Evolutionary conservation across 2,113 vertebrate species (phyloP).

Genomic region (Poeciliopsis turrubarensis): DNA sequence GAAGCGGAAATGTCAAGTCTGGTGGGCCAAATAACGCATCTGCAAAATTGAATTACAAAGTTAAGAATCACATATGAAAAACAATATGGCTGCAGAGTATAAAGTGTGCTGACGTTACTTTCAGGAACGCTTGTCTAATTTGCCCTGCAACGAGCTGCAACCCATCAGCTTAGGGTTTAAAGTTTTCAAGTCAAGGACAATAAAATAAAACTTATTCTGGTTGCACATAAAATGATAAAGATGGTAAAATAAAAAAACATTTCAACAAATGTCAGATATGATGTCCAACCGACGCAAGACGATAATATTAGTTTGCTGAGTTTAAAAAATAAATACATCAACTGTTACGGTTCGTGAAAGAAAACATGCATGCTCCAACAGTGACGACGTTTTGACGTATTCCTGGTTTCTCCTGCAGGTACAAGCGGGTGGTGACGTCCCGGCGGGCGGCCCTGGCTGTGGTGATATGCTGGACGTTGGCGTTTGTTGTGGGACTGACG

Average conservation of each 20-base stretch:
- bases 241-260: too few species aligned
- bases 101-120: slow-evolving; percentile 6
- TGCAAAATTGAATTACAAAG: background rate
- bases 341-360: background rate
- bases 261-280: too few species aligned
- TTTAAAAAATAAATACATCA: background rate
- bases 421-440: slow-evolving; percentile 90
- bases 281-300: too few species aligned
- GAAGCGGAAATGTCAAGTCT: background rate
- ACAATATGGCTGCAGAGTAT: slow-evolving; percentile 5
- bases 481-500: slow-evolving; percentile 90
- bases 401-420: slow-evolving; percentile 77
- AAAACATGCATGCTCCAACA: background rate
- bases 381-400: slow-evolving; percentile 38
- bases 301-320: too few species aligned
- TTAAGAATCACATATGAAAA: background rate
- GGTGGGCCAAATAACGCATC: slow-evolving; percentile 1
- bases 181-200: background rate
- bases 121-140: background rate
- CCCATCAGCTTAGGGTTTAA: slow-evolving; percentile 17
- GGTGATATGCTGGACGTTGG: slow-evolving; percentile 88
- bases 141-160: background rate
- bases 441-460: slow-evolving; percentile 88
- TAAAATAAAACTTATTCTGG: background rate
- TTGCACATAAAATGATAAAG: too few species aligned